A percentile compares a stretch with the other conserved stretches of the same genome.
These are phyloP conservation scores for Phoxinus dragarum DNA, from an alignment of 2,797 vertebrate genomes.

Conservation along the genomic window DNA sequence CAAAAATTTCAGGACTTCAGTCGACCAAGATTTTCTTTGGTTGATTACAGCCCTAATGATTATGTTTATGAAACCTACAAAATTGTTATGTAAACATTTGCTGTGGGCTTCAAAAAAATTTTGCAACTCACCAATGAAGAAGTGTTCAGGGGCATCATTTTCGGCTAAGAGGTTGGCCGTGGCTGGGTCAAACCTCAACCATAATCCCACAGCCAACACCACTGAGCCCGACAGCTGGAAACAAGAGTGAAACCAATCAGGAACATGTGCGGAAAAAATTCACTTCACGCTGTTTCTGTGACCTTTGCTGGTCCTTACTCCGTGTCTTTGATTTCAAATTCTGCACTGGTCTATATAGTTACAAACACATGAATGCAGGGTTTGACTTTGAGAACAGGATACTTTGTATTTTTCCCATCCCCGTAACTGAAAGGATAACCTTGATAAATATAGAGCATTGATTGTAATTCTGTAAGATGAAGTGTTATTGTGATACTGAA, in stretches of 20 bases:
- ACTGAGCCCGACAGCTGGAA: slow-evolving; percentile 88
- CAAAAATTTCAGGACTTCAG: no score
- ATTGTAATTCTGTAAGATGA: slow-evolving; percentile 58
- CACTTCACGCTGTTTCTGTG: background rate
- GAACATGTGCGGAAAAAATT: background rate
- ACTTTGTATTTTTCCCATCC: slow-evolving; percentile 19
- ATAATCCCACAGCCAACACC: slow-evolving; percentile 91
- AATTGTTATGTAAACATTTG: slow-evolving; percentile 3
- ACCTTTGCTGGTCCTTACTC: background rate
- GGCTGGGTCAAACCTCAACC: slow-evolving; percentile 88
- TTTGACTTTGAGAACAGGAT: slow-evolving; percentile 40
- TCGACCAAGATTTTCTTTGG: no score
- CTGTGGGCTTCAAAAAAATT: background rate
- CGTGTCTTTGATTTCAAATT: slow-evolving; percentile 2
- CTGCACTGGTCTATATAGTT: slow-evolving; percentile 6
- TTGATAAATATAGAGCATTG: slow-evolving; percentile 60
- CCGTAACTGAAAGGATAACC: slow-evolving; percentile 34
- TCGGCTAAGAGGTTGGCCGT: slow-evolving; percentile 75
- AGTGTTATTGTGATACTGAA: slow-evolving; percentile 49
- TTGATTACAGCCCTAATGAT: no score
- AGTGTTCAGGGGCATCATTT: slow-evolving; percentile 83
- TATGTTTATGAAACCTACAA: background rate
- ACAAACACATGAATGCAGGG: slow-evolving; percentile 16
- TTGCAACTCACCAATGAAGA: slow-evolving; percentile 88
- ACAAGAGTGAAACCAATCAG: slow-evolving; percentile 14